A percentile compares a stretch with the other conserved stretches of the same genome.
These are phyloP conservation scores for Cossypha heuglini DNA, from an alignment of 2,797 vertebrate genomes.

Conservation along the genomic window DNA sequence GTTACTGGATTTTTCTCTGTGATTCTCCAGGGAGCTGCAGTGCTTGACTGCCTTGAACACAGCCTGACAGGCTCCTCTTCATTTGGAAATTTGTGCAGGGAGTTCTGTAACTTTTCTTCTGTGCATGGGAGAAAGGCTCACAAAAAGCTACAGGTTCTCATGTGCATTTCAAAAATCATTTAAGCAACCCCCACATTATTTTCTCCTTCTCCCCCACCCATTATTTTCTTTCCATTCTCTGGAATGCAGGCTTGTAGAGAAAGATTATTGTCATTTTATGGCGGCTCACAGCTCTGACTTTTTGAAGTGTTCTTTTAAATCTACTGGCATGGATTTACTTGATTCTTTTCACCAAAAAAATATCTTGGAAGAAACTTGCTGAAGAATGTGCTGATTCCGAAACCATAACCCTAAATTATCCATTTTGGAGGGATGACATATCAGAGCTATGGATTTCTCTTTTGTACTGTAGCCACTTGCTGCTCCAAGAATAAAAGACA, in stretches of 20 bases:
- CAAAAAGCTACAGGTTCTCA: background rate
- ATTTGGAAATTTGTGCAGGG: background rate
- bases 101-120: background rate
- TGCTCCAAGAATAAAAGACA: conserved; percentile 29
- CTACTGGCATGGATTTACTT: background rate
- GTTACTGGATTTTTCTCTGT: background rate
- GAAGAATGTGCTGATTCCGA: conserved; percentile 64
- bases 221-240: background rate
- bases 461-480: conserved; percentile 22
- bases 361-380: background rate
- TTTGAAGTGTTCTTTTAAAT: background rate
- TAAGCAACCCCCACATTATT: background rate
- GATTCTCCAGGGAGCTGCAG: background rate
- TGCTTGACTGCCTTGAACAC: background rate
- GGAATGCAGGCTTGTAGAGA: background rate
- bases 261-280: background rate
- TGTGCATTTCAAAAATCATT: background rate
- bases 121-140: background rate
- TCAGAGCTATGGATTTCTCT: conserved; percentile 29
- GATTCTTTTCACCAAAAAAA: background rate
- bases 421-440: conserved; percentile 42
- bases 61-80: background rate
- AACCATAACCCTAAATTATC: conserved; percentile 62
- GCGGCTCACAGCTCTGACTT: background rate
- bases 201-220: background rate